Conservation (phyloP, 2,888 invertebrate genomes). For the Cheilosia urbana region DNA sequence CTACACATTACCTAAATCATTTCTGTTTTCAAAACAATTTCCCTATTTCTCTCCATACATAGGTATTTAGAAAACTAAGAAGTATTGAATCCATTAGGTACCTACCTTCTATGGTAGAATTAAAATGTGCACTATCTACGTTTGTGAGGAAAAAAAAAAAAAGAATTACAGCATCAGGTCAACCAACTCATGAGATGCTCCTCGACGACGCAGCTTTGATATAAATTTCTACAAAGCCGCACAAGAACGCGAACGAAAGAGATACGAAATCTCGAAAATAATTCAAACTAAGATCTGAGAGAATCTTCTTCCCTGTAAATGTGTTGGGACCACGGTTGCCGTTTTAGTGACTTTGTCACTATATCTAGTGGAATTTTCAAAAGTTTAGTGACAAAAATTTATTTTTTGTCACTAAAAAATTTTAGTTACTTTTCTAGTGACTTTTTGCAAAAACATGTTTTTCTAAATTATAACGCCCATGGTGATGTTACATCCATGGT, state of each 20-base stretch:
- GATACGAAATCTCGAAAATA: slow-evolving; percentile 19
- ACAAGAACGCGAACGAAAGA: slow-evolving; percentile 23
- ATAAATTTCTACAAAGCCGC: slow-evolving; percentile 11
- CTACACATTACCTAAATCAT: background rate
- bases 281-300: slow-evolving; percentile 13
- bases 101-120: background rate
- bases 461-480: no score
- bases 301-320: slow-evolving; percentile 38
- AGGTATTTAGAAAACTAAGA: background rate
- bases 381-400: no score
- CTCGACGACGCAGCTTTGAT: slow-evolving; percentile 18
- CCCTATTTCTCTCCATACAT: background rate
- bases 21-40: background rate
- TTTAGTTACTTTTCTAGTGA: no score
- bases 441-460: no score
- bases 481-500: no score
- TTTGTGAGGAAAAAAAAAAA: background rate
- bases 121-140: slow-evolving; percentile 2
- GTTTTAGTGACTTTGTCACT: no score
- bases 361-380: no score
- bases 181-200: slow-evolving; percentile 61
- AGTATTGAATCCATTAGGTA: background rate
- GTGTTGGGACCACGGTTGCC: no score
- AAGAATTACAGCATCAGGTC: slow-evolving; percentile 49
- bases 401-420: no score